phyloP scores from a whole-genome alignment of 2,797 vertebrate genomes.

The Trematomus bernacchii region DNA sequence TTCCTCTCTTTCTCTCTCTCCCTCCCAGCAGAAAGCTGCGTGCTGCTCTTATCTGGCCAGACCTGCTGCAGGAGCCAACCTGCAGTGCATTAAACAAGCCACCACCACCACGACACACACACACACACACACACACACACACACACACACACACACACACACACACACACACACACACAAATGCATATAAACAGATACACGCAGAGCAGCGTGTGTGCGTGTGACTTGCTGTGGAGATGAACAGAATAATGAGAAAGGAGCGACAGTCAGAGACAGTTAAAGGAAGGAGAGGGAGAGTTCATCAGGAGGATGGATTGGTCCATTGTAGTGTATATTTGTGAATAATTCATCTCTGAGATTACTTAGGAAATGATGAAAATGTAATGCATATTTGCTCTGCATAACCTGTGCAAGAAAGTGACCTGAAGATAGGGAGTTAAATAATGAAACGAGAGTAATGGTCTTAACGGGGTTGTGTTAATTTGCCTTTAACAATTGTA shows the following conservation, averaged over 20 bases:
- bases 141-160: constrained; percentile 29
- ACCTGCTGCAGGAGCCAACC: constrained; percentile 86
- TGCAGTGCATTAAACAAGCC: constrained; percentile 85
- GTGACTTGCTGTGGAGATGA: constrained; percentile 67
- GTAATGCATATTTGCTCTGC: constrained; percentile 15
- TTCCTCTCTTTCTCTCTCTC: constrained; percentile 56
- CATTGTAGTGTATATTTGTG: constrained; percentile 68
- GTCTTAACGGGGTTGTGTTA: constrained; percentile 16
- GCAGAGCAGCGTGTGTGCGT: constrained; percentile 30
- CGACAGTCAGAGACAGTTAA: constrained; percentile 61
- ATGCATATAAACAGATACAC: constrained; percentile 37
- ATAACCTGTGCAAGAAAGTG: constrained; percentile 26
- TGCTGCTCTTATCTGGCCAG: constrained; percentile 85
- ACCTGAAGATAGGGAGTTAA: constrained; percentile 50
- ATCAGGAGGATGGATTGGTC: constrained; percentile 68
- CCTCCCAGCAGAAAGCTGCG: constrained; percentile 75
- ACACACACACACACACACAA: constrained; percentile 43
- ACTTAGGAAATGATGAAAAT: constrained; percentile 33
- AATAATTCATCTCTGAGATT: constrained; percentile 62
- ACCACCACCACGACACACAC: constrained; percentile 62
- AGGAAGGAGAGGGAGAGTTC: constrained; percentile 63
- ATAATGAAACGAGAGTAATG: constrained; percentile 22
- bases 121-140: constrained; percentile 55
- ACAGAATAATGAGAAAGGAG: constrained; percentile 77
- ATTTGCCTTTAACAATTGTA: constrained; percentile 24